Evolutionary conservation across 2,797 vertebrate species (phyloP).

Genomic region (Ibycter americanus): DNA sequence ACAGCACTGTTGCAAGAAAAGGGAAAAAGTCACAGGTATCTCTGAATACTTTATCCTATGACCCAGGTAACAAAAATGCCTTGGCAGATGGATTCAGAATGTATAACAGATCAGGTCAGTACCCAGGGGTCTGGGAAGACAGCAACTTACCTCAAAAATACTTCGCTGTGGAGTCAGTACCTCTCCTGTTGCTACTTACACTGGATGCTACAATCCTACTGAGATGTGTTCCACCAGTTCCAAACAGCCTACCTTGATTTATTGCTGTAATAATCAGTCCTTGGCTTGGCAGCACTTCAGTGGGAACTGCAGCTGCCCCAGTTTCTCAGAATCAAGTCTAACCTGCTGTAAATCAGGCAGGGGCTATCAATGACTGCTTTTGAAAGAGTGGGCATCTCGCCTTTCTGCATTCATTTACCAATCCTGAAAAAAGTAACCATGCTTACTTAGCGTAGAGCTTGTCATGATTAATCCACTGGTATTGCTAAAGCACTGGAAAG

Average conservation of each 20-base stretch:
- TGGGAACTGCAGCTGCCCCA: background rate
- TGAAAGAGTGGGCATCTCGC: background rate
- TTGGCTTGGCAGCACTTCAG: background rate
- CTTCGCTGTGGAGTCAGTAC: background rate
- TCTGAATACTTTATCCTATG: background rate
- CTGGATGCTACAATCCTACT: background rate
- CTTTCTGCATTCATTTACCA: background rate
- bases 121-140: background rate
- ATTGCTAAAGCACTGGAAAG: background rate
- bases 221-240: background rate
- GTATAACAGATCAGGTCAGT: background rate
- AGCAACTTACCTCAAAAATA: background rate
- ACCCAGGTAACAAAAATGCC: background rate
- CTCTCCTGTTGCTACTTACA: background rate
- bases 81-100: background rate
- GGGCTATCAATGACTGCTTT: background rate
- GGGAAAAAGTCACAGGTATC: background rate
- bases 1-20: background rate
- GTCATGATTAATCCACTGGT: background rate
- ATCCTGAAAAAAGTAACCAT: accelerated
- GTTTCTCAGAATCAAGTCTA: conserved; percentile 23
- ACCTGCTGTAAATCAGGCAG: background rate
- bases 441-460: background rate
- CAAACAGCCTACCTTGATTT: conserved; percentile 18
- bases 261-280: conserved; percentile 20